These are phyloP conservation scores for Setophaga coronata DNA, from an alignment of 2,113 vertebrate genomes.

Conservation along the genomic window DNA sequence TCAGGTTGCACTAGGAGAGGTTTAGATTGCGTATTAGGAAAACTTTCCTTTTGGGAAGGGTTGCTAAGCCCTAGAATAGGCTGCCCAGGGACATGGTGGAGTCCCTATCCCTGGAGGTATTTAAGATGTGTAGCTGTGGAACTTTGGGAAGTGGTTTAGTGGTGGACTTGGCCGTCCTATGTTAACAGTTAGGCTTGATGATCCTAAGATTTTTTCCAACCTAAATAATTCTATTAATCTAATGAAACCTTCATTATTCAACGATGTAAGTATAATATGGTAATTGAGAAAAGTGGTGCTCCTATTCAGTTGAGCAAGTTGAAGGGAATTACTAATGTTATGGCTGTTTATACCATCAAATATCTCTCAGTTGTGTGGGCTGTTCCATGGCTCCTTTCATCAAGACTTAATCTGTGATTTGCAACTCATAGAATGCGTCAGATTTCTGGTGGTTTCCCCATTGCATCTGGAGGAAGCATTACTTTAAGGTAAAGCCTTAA, in stretches of 20 bases:
- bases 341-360: neutral
- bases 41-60: too few relatives aligned
- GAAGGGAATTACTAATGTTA: neutral
- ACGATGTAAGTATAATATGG: rapidly evolving
- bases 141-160: neutral
- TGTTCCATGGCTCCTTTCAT: neutral
- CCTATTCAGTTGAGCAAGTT: neutral
- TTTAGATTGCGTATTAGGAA: neutral
- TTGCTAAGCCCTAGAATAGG: neutral
- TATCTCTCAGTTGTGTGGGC: neutral
- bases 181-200: neutral
- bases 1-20: neutral
- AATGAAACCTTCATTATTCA: neutral
- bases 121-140: neutral
- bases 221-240: neutral
- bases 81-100: neutral
- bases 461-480: neutral
- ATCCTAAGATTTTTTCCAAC: neutral
- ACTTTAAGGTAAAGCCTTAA: neutral
- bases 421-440: neutral
- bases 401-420: neutral
- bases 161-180: neutral
- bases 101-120: neutral
- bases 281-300: neutral
- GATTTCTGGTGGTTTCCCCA: neutral